phyloP scores from a whole-genome alignment of 2,797 vertebrate genomes.

The Pterois miles region DNA sequence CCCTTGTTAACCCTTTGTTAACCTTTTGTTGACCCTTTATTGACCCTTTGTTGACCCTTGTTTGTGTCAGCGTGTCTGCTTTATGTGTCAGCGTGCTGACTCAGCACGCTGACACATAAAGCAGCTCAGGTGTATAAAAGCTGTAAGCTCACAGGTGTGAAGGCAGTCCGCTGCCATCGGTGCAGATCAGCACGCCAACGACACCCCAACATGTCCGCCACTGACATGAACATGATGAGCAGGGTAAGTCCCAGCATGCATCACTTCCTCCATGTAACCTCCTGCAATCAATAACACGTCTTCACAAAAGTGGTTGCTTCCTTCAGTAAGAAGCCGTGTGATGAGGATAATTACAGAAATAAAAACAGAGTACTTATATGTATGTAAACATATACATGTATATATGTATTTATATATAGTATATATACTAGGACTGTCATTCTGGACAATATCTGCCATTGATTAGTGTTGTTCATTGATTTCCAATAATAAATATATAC shows the following conservation, averaged over 20 bases:
- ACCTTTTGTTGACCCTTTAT: slow-evolving; percentile 30
- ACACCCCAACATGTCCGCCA: slow-evolving; percentile 34
- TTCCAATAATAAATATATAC: too few relatives aligned
- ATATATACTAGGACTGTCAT: too few relatives aligned
- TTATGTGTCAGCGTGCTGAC: slow-evolving; percentile 45
- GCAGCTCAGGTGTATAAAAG: slow-evolving; percentile 48
- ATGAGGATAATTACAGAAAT: too few relatives aligned
- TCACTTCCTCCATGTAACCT: neutral
- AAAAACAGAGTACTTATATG: too few relatives aligned
- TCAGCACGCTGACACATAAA: slow-evolving; percentile 32
- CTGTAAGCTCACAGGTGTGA: slow-evolving; percentile 15
- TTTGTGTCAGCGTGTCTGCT: slow-evolving; percentile 41
- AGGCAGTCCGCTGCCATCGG: slow-evolving; percentile 14
- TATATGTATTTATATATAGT: too few relatives aligned
- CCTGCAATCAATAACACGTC: too few relatives aligned
- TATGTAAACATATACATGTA: too few relatives aligned
- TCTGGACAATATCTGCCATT: too few relatives aligned
- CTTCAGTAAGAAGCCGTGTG: too few relatives aligned
- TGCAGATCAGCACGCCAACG: slow-evolving; percentile 10
- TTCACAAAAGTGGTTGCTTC: too few relatives aligned
- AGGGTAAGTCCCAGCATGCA: slow-evolving; percentile 38
- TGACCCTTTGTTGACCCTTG: slow-evolving; percentile 47
- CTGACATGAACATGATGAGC: slow-evolving; percentile 48
- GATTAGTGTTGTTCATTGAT: too few relatives aligned
- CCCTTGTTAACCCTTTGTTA: slow-evolving; percentile 52